phyloP scores from a whole-genome alignment of 2,113 vertebrate genomes.

The Serinus canaria region DNA sequence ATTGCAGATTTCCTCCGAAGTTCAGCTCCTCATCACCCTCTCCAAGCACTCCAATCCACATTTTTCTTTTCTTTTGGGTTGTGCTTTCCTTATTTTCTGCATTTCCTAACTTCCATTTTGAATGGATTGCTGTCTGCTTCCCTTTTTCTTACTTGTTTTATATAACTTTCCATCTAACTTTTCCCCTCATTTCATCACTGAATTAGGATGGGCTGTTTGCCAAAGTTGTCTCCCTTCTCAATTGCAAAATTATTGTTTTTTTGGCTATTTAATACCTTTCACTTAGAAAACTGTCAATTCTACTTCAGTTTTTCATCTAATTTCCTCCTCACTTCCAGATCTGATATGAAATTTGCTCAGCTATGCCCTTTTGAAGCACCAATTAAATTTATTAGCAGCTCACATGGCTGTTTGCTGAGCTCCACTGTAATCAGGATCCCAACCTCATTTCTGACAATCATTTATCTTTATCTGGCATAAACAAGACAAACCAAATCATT shows the following conservation, averaged over 20 bases:
- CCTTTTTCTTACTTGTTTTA: not conserved
- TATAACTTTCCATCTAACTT: not conserved
- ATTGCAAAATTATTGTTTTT: not conserved
- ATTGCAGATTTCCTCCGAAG: not conserved
- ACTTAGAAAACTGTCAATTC: constrained; percentile 2
- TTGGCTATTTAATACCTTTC: constrained; percentile 15
- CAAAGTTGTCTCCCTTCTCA: not conserved
- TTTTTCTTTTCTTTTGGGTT: not conserved
- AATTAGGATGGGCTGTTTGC: not conserved
- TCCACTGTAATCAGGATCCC: not conserved
- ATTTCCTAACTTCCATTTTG: not conserved
- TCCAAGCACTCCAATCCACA: not conserved
- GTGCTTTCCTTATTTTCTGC: not conserved
- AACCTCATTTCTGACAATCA: not conserved
- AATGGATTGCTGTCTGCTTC: not conserved
- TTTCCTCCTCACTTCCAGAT: not conserved
- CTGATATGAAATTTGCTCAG: not conserved
- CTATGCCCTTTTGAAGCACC: not conserved
- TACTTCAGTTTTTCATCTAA: not conserved
- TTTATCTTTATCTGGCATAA: not conserved
- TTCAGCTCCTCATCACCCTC: not conserved
- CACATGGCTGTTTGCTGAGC: not conserved
- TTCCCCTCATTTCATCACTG: not conserved
- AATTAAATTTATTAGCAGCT: not conserved
- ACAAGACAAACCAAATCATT: not conserved